Evolutionary conservation across 2,797 vertebrate genomes (phyloP).

Genomic region (Artibeus lituratus): DNA sequence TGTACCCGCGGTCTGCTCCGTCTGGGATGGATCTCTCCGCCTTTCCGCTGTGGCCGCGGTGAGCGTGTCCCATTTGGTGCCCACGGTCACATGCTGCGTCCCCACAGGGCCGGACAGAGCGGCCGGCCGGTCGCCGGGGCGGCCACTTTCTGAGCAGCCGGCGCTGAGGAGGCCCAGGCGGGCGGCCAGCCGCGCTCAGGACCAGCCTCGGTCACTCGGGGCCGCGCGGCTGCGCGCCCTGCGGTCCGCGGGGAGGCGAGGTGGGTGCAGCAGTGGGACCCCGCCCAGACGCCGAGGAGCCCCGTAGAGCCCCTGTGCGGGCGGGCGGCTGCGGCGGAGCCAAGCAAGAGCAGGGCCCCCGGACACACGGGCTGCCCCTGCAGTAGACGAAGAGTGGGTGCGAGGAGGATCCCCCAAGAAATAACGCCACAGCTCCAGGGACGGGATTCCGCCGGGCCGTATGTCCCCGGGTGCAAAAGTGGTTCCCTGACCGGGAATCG

Average conservation of each 20-base stretch:
- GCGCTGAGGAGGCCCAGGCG: background rate
- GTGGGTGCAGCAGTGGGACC: background rate
- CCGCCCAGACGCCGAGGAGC: background rate
- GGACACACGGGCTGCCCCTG: no score
- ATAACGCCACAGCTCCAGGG: background rate
- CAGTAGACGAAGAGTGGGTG: no score
- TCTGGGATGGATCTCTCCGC: background rate
- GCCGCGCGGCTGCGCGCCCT: background rate
- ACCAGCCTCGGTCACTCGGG: background rate
- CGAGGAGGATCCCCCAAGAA: background rate
- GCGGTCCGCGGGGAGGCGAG: background rate
- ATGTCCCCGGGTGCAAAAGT: background rate
- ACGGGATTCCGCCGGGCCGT: background rate
- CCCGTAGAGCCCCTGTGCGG: no score
- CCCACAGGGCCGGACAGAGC: background rate
- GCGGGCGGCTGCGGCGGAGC: no score
- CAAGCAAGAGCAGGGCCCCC: no score
- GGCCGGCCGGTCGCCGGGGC: no score
- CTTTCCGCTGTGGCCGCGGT: background rate
- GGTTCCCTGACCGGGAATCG: background rate
- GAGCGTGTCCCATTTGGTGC: background rate
- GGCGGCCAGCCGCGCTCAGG: background rate
- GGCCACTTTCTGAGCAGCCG: background rate
- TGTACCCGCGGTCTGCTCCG: background rate
- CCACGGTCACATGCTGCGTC: background rate